Percentiles rank a stretch among this genome's conserved stretches.
phyloP scores from a whole-genome alignment of 1,140 invertebrate genomes.

The Trachymyrmex septentrionalis region DNA sequence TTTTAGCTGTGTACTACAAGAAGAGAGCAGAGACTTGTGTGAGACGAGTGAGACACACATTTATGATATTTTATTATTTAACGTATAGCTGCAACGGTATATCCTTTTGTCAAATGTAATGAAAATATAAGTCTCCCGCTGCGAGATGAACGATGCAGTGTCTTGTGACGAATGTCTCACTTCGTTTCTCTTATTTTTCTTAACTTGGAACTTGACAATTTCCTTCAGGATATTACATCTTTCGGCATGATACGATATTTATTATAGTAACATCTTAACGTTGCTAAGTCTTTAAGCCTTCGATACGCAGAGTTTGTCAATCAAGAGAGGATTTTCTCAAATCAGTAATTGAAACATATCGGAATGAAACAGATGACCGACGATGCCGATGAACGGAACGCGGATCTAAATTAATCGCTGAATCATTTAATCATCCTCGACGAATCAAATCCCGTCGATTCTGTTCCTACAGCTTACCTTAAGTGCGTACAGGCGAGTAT shows the following conservation, averaged over 20 bases:
- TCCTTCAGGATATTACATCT: background rate
- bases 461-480: conserved; percentile 8
- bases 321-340: background rate
- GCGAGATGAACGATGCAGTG: background rate
- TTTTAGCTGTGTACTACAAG: background rate
- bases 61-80: background rate
- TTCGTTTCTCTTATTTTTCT: background rate
- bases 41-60: background rate
- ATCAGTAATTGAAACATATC: conserved; percentile 23
- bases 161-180: background rate
- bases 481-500: conserved; percentile 10
- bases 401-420: conserved; percentile 44
- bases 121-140: background rate
- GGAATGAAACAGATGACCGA: background rate
- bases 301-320: background rate
- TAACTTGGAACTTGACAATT: background rate
- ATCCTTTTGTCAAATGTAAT: background rate
- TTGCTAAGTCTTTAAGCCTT: background rate
- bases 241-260: background rate
- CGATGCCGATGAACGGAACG: conserved; percentile 12
- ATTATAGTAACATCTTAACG: background rate
- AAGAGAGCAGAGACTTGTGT: background rate
- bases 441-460: conserved; percentile 32
- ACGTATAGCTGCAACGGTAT: background rate
- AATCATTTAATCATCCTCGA: conserved; percentile 47